phyloP scores from a whole-genome alignment of 1,140 invertebrate genomes.

The Cotesia glomerata region DNA sequence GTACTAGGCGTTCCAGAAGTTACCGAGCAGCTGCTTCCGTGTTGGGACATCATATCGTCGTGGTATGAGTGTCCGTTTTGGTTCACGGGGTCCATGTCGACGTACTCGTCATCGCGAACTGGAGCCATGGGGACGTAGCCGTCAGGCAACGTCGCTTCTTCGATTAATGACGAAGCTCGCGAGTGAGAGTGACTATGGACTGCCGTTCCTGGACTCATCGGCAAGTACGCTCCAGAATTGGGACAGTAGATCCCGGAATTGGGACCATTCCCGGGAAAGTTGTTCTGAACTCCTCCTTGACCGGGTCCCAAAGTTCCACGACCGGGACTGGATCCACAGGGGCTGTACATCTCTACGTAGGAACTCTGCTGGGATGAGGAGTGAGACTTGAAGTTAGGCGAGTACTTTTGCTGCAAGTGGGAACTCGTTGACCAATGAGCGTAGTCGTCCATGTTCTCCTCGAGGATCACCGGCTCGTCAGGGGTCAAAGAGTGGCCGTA shows the following conservation, averaged over 20 bases:
- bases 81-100: conserved; percentile 69
- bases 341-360: conserved; percentile 68
- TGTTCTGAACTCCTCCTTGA: conserved; percentile 49
- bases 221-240: not conserved
- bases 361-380: conserved; percentile 64
- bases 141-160: conserved; percentile 55
- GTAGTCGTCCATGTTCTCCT: conserved; percentile 69
- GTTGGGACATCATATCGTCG: conserved; percentile 64
- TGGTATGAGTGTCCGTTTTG: conserved; percentile 52
- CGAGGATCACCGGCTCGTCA: conserved; percentile 71
- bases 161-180: conserved; percentile 53
- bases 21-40: conserved; percentile 72
- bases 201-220: conserved; percentile 18
- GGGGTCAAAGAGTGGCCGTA: conserved; percentile 69
- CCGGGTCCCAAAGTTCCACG: conserved; percentile 51
- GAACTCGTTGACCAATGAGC: conserved; percentile 56
- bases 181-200: conserved; percentile 54
- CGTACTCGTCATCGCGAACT: conserved; percentile 66
- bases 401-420: conserved; percentile 57
- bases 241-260: too few species aligned
- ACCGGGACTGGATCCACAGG: conserved; percentile 60
- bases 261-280: too few species aligned
- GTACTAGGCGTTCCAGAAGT: conserved; percentile 76
- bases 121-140: conserved; percentile 73
- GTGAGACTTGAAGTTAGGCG: conserved; percentile 62